Evolutionary conservation across 2,113 vertebrate genomes (phyloP).

Genomic region (Callionymus lyra): DNA sequence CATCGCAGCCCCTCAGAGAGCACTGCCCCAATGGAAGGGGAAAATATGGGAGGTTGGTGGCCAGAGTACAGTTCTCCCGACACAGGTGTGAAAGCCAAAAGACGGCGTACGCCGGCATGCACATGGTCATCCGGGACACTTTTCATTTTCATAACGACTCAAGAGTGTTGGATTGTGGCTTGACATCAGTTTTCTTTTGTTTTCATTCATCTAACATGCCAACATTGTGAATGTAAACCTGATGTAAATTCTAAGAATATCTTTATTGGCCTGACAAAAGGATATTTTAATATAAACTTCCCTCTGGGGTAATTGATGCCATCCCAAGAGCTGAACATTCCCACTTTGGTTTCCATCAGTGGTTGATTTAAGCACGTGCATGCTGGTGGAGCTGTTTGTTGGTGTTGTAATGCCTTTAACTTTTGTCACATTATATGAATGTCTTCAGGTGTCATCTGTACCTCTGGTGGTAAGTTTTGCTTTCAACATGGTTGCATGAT

Average conservation of each 20-base stretch:
- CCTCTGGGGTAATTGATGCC: not conserved
- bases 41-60: constrained; percentile 97
- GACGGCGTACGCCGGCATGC: constrained; percentile 79
- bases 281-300: not conserved
- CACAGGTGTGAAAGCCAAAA: constrained; percentile 81
- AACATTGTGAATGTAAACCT: not conserved
- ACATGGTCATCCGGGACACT: constrained; percentile 42
- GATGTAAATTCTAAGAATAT: not conserved
- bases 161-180: constrained; percentile 25
- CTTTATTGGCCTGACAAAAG: constrained; percentile 1
- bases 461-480: constrained; percentile 55
- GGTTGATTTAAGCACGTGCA: constrained; percentile 68
- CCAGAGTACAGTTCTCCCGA: constrained; percentile 82
- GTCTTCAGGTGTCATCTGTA: constrained; percentile 3
- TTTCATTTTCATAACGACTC: constrained; percentile 30
- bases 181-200: constrained; percentile 4
- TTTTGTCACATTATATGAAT: constrained; percentile 32
- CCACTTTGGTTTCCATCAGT: constrained; percentile 33
- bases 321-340: not conserved
- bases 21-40: constrained; percentile 73
- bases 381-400: constrained; percentile 80
- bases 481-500: constrained; percentile 30
- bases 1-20: constrained; percentile 58
- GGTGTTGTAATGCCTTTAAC: constrained; percentile 30
- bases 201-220: constrained; percentile 37